Conservation (phyloP, 2,888 invertebrate genomes). For the Periphyllus acericola region DNA sequence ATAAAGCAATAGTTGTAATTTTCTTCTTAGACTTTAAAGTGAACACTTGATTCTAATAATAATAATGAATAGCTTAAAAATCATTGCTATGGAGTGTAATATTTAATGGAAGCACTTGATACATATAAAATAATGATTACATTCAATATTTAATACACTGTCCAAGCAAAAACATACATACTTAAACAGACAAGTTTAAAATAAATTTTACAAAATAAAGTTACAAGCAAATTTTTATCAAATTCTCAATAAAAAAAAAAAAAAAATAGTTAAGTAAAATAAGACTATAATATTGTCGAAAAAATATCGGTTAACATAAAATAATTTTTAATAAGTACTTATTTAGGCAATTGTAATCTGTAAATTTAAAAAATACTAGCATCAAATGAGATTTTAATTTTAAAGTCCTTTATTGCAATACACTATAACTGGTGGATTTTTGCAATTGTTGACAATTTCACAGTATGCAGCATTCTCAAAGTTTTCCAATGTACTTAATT, state of each 20-base stretch:
- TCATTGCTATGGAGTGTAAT: neutral
- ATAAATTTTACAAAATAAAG: neutral
- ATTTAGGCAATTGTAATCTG: neutral
- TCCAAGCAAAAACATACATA: neutral
- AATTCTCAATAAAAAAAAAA: neutral
- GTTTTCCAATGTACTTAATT: constrained; percentile 76
- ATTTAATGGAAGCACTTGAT: constrained; percentile 54
- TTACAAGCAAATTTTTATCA: neutral
- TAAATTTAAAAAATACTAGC: neutral
- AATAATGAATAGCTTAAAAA: neutral
- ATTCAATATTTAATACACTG: neutral
- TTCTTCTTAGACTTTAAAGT: neutral
- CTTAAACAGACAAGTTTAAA: neutral
- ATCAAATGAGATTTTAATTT: constrained; percentile 23
- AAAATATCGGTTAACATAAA: neutral
- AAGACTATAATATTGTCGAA: neutral
- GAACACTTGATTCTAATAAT: neutral
- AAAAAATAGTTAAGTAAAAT: neutral
- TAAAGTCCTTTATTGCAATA: constrained; percentile 92
- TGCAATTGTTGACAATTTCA: constrained; percentile 75
- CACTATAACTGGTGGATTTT: constrained; percentile 77
- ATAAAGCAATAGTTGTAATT: neutral
- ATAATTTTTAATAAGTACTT: neutral
- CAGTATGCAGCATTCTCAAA: constrained; percentile 80
- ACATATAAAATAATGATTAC: constrained; percentile 15